Conservation (phyloP, 2,888 invertebrate species). For the Diaprepes abbreviatus region DNA sequence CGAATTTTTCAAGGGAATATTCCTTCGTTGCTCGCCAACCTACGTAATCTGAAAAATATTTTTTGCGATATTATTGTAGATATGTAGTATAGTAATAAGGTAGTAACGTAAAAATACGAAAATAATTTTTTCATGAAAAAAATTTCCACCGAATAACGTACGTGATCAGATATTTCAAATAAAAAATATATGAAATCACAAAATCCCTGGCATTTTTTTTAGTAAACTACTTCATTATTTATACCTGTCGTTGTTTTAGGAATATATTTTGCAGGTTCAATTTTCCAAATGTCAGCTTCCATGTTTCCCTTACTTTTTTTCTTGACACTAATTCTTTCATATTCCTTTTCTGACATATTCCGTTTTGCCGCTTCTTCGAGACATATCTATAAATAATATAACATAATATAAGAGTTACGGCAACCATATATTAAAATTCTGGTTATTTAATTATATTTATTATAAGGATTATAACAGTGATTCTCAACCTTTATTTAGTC, state of each 20-base stretch:
- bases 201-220: not conserved
- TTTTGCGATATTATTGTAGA: not conserved
- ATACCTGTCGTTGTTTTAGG: constrained; percentile 50
- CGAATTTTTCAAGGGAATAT: constrained; percentile 66
- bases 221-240: not conserved
- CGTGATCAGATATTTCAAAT: too few species aligned
- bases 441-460: too few species aligned
- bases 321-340: constrained; percentile 37
- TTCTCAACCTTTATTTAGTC: too few species aligned
- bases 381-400: constrained; percentile 46
- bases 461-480: too few species aligned
- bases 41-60: constrained; percentile 62
- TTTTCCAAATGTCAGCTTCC: constrained; percentile 49
- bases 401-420: not conserved
- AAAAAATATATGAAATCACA: not conserved
- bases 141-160: not conserved
- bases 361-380: constrained; percentile 49
- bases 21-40: constrained; percentile 67
- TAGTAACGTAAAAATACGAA: not conserved
- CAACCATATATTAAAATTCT: too few species aligned
- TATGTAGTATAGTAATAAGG: too few species aligned
- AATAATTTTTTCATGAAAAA: not conserved
- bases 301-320: constrained; percentile 39
- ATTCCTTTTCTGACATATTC: constrained; percentile 45
- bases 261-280: constrained; percentile 34